Conservation (phyloP, 2,113 vertebrate species). For the Xenotilapia leptura region DNA sequence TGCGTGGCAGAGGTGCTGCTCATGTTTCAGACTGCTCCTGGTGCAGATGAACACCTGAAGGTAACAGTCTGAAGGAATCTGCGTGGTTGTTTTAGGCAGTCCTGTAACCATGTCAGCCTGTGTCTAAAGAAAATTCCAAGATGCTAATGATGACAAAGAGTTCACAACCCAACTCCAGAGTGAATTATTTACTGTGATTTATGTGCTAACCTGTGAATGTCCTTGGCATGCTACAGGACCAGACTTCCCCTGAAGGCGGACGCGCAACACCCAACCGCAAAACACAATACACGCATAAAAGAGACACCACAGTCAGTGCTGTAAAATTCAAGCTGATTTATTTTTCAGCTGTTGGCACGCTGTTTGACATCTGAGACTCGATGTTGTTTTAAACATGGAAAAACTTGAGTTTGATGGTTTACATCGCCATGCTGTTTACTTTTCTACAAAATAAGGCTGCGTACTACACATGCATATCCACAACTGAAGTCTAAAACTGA, state of each 20-base stretch:
- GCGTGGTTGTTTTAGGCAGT: neutral
- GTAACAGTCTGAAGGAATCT: neutral
- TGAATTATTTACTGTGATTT: neutral
- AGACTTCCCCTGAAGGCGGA: conserved; percentile 13
- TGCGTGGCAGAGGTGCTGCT: neutral
- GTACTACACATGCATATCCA: neutral
- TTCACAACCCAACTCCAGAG: neutral
- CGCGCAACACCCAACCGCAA: neutral
- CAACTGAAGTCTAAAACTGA: neutral
- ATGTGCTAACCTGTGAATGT: conserved; percentile 7
- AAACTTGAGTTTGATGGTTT: neutral
- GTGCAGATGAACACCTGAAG: neutral
- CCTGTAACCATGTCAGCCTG: neutral
- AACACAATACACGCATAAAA: neutral
- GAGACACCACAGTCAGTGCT: neutral
- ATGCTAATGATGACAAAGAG: neutral
- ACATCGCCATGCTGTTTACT: neutral
- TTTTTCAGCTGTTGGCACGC: neutral
- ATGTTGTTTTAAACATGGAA: neutral
- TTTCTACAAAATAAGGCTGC: neutral
- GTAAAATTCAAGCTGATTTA: neutral
- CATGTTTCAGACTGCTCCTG: neutral
- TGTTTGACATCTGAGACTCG: neutral
- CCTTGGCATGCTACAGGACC: neutral
- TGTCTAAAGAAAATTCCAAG: neutral